Evolutionary conservation across 2,113 vertebrate genomes (phyloP).

Genomic region (Tenebrosternarchus preto): DNA sequence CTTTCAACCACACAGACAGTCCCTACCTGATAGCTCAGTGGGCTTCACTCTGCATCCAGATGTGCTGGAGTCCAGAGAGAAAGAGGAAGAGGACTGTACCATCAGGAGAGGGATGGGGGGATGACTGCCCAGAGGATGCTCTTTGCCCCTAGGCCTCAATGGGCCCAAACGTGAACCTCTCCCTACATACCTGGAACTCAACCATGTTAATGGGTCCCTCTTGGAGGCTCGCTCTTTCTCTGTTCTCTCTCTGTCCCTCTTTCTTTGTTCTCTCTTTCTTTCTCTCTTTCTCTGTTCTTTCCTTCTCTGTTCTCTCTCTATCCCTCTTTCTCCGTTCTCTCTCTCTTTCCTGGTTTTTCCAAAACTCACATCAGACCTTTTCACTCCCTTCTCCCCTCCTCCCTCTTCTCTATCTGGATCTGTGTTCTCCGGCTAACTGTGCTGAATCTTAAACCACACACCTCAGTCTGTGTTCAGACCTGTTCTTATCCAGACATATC

Average conservation of each 20-base stretch:
- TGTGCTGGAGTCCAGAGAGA: constrained; percentile 38
- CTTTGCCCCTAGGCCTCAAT: constrained; percentile 28
- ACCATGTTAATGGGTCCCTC: background rate
- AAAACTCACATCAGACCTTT: constrained; percentile 12
- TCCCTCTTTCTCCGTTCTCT: constrained; percentile 14
- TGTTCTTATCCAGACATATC: constrained; percentile 28
- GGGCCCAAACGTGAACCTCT: background rate
- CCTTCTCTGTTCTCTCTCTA: background rate
- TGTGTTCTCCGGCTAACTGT: constrained; percentile 6
- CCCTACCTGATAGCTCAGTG: background rate
- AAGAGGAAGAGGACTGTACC: constrained; percentile 68
- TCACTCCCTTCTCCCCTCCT: background rate
- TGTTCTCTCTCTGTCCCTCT: constrained; percentile 6
- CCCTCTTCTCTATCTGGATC: background rate
- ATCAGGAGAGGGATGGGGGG: constrained; percentile 43
- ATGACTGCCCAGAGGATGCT: constrained; percentile 45
- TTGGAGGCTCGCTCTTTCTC: background rate
- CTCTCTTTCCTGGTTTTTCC: constrained; percentile 5
- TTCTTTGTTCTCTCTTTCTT: constrained; percentile 1
- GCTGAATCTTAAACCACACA: constrained; percentile 19
- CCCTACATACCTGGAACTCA: constrained; percentile 21
- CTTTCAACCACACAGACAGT: background rate
- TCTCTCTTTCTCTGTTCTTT: constrained; percentile 15
- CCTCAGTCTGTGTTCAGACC: constrained; percentile 44
- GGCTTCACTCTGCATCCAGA: constrained; percentile 16